phyloP scores from a whole-genome alignment of 1,140 invertebrate genomes.

The Lordiphosa collinella region DNA sequence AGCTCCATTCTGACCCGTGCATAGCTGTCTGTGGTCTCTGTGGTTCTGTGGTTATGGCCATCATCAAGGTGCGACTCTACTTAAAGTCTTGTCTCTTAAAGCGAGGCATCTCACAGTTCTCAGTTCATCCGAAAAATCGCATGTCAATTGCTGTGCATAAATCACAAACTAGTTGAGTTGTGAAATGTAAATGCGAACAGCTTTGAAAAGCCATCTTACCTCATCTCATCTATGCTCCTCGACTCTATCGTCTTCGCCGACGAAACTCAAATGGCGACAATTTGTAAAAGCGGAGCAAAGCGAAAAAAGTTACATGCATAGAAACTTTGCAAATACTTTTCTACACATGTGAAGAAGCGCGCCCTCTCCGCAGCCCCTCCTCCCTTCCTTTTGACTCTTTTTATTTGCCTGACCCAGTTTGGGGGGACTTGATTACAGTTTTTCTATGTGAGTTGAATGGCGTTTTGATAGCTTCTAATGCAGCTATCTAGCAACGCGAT shows the following conservation, averaged over 20 bases:
- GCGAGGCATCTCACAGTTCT: conserved; percentile 9
- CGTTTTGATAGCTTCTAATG: conserved; percentile 71
- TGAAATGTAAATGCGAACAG: conserved; percentile 56
- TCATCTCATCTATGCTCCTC: conserved; percentile 19
- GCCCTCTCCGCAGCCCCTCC: neutral
- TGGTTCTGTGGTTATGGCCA: conserved; percentile 27
- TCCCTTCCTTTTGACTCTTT: conserved; percentile 1
- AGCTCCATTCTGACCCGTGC: conserved; percentile 19
- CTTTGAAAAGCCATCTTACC: conserved; percentile 14
- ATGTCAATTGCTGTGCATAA: conserved; percentile 68
- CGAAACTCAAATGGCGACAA: conserved; percentile 71
- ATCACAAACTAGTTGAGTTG: conserved; percentile 46
- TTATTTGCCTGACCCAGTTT: conserved; percentile 68
- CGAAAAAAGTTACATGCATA: conserved; percentile 14
- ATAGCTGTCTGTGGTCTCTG: conserved; percentile 42
- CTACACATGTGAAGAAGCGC: conserved; percentile 19
- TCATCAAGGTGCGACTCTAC: conserved; percentile 10
- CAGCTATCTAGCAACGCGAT: conserved; percentile 68
- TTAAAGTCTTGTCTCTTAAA: conserved; percentile 21
- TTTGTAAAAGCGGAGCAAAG: conserved; percentile 49
- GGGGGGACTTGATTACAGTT: conserved; percentile 63
- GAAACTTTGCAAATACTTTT: conserved; percentile 50
- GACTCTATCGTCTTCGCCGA: conserved; percentile 15
- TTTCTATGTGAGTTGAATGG: conserved; percentile 57
- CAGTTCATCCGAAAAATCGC: conserved; percentile 53